These are phyloP conservation scores for Atta colombica DNA, from an alignment of 1,140 invertebrate species.

Conservation along the genomic window DNA sequence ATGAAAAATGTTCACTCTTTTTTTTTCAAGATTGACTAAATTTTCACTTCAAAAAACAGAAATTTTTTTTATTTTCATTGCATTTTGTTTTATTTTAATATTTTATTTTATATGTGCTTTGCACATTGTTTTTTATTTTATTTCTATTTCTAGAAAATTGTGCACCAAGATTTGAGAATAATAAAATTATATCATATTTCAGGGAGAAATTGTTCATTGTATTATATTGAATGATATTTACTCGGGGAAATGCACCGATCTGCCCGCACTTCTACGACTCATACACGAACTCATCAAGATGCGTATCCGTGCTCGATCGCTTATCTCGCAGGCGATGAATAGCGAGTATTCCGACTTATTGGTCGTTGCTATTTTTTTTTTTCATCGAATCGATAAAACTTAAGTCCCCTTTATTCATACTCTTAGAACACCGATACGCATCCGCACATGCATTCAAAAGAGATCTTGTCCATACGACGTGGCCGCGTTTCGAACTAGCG, in stretches of 20 bases:
- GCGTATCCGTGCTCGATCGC: constrained; percentile 69
- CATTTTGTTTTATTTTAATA: neutral
- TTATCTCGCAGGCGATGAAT: constrained; percentile 14
- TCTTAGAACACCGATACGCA: constrained; percentile 69
- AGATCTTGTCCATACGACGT: constrained; percentile 79
- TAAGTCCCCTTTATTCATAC: neutral
- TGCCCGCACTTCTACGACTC: constrained; percentile 49
- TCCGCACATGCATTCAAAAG: constrained; percentile 50
- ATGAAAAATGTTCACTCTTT: too few relatives aligned
- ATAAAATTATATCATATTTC: neutral
- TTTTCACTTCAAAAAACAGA: too few relatives aligned
- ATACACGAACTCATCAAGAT: constrained; percentile 59
- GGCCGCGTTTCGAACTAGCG: constrained; percentile 70
- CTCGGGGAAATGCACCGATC: neutral
- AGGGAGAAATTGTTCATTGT: neutral
- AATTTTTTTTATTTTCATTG: neutral
- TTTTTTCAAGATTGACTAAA: too few relatives aligned
- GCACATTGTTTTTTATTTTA: neutral
- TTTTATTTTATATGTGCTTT: neutral
- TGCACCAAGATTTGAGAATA: neutral
- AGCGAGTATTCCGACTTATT: neutral
- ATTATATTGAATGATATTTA: neutral
- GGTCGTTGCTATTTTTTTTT: neutral
- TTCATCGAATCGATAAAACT: constrained; percentile 9
- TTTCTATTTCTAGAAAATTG: neutral